These are phyloP conservation scores for Typhlichthys subterraneus DNA, from an alignment of 2,797 vertebrate genomes.

Conservation along the genomic window DNA sequence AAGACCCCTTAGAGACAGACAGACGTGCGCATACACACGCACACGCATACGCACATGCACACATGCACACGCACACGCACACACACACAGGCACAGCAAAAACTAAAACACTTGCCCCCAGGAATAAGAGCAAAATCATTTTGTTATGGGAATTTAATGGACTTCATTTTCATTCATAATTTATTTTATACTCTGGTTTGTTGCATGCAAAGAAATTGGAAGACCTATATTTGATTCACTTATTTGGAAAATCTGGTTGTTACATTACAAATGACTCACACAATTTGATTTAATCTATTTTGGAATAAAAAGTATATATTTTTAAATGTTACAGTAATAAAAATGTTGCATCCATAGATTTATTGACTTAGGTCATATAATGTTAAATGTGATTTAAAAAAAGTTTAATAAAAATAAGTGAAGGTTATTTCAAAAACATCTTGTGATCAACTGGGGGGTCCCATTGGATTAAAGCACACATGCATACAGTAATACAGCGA, in stretches of 20 bases:
- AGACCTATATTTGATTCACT: constrained; percentile 15
- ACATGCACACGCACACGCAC: not conserved
- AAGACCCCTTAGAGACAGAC: constrained; percentile 7
- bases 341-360: no score
- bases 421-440: no score
- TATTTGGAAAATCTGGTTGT: constrained; percentile 11
- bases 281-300: no score
- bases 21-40: constrained; percentile 6
- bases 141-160: constrained; percentile 38
- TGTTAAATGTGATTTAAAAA: no score
- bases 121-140: constrained; percentile 42
- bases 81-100: constrained; percentile 18
- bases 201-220: constrained; percentile 26
- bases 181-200: constrained; percentile 19
- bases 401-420: no score
- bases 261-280: constrained; percentile 7
- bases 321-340: not conserved
- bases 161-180: constrained; percentile 24
- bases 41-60: not conserved
- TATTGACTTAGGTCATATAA: no score
- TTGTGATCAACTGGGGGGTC: no score
- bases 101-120: constrained; percentile 35
- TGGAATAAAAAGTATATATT: not conserved
- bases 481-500: no score
- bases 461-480: no score